Base-by-base conservation (phyloP, 1,140 invertebrate species). In the Diploscapter pachys region DNA sequence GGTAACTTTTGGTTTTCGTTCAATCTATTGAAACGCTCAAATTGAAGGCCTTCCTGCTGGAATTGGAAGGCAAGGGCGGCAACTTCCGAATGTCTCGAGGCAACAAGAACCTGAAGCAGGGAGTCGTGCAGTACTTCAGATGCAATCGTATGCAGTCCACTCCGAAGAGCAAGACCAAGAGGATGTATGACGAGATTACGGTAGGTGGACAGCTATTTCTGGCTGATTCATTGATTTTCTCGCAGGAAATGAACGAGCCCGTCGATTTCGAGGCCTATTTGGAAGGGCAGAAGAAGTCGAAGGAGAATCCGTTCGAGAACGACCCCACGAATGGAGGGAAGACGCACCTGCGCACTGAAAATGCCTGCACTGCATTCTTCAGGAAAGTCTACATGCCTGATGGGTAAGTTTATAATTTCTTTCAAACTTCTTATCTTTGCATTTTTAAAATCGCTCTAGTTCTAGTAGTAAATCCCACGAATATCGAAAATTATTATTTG, bases 71-170 rank as follows among this genome's bases (percentile, higher is more conserved):
- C n/a, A 76, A 76, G 31, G 75, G 75, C 8, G 75, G 75, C 2
- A 76, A 76, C 55, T 76, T 76, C 59, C 61, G 75, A 11, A 76
- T 76, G 75, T 62, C 69, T 48, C 61, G 75, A 56, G 75, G 75
- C 65, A 76, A 76, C 56, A 76, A 76, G 51, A 72, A 63, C 48
- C 66, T 53, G 8, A 76, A 72, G 63, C 59, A 63, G 53, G 69
- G 63, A 31, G 31, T 71, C 4, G 70, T 76, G 11, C 70, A 76
- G 57, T 76, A 76, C 53, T 76, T 71, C 63, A 69, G 75, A 3
- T 76, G 75, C 48, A 76, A 76, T 56, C 51, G 75, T 48, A 62
- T 70, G 11, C 70, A 66, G 61, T 59, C 69, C 4, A 13, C 66
- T 4, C 48, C 75, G 9, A 76, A 73, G 11, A 6, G 31, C 49